Base-by-base conservation (phyloP, 1,140 invertebrate genomes). In the Eueides isabella region DNA sequence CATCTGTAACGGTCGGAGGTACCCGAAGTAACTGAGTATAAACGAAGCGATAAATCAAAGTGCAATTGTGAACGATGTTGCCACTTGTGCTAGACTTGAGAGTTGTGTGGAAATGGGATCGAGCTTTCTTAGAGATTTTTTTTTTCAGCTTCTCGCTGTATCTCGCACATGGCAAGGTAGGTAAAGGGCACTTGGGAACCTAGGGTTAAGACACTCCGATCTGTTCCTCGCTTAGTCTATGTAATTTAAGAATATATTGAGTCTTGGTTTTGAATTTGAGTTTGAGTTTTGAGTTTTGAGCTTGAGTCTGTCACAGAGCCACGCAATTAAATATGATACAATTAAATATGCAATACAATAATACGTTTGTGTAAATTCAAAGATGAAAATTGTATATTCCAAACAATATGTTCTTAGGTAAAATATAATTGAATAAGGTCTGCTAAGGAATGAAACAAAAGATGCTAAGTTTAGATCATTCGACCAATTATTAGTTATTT, bases 391-490 rank as follows among this genome's bases (percentile, higher is more conserved):
- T 14, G 14, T 38, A 38, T 35, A 38, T 55, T 23, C 0, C 48
- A 7, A 26, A 55, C 2, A 55, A 55, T 55, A 55, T 26, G 23
- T 55, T 55, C 48, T 55, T 26, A 5, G 78, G 79, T 89, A 91
- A 87, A 91, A 88, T 81, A 80, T 89, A 91, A 91, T 91, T 91
- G 85, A 91, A 91, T 89, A 87, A 84, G 77, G 80, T 81, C 78
- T 67, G 72, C 73, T 55, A 12, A 9, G 19, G 48, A 55, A 55
- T 26, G 48, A 55, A 55, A 55, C 19, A 55, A 55, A 55, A 55
- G 48, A 55, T 55, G 3, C 23, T 11, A 55, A 55, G 48, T 55
- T 23, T 55, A 12, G 23, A 55, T 55, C 23, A 26, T 55, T 23
- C n/a, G 48, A 55, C 9, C 23, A 55, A 55, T 55, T 55, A 55